Base-by-base conservation (phyloP, 2,797 vertebrate species). In the Darevskia mixta region DNA sequence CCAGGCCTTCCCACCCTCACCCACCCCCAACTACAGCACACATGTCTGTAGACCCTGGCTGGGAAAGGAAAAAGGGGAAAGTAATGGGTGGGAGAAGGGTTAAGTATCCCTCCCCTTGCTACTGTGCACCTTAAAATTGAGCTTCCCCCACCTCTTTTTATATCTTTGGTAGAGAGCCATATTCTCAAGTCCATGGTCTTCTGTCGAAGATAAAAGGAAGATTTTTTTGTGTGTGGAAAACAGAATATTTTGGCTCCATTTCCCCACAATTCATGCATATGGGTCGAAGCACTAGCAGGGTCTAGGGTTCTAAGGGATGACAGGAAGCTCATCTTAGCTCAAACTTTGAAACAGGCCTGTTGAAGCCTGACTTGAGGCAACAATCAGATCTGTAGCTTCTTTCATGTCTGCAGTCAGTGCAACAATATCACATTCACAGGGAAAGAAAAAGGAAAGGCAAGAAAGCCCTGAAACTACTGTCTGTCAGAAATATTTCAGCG, bases 321-420 rank as follows among this genome's bases (percentile, higher is more conserved):
- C 38, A 2, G 80, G 41, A 9, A 7, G 84, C 85, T 88, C 75
- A 64, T 72, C 86, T 93, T 35, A 55, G 18, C 82, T 83, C 80
- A 87, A 58, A 83, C 89, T 76, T 85, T 88, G 80, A 91, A 66
- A 49, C 58, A 61, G 41, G 91, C 49, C 45, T 90, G 78, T 88
- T 79, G 64, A 92, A 89, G 66, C 76, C 43, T 94, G 84, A 88
- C 90, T 95, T 92, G 87, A 90, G 80, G 82, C 78, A 61, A 27
- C n/a, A 23, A 75, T 49, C 1, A 27, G 32, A 25, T 84, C 83
- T 86, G 27, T 72, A 25, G 87, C 67, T 32, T 79, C 83, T 91
- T 92, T 86, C 80, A 67, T 20, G 45, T 89, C 15, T 88, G 89
- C 81, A 92, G 89, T 41, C 79, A 45, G 11, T 55, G 86, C 41